Base-by-base conservation (phyloP, 2,113 vertebrate species). In the Cynocephalus volans region DNA sequence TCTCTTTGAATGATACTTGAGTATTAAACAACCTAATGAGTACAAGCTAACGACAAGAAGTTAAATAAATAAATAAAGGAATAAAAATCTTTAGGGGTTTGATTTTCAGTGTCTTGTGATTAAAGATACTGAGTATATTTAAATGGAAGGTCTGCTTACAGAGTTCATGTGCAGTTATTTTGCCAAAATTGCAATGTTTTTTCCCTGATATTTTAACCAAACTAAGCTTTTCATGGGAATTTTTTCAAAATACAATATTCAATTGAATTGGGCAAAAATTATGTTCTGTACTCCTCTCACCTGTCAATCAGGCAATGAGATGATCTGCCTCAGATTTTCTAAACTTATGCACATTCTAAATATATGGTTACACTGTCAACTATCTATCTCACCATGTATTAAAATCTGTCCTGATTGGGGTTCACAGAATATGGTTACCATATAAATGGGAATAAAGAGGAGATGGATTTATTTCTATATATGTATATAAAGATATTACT, bases 281-380 rank as follows among this genome's bases (percentile, higher is more conserved):
- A 62, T 36, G 2, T n/a, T 87, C 23, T 79, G 9, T 23, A 62
- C 18, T 48, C 19, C n/a, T 50, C 19, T 93, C 4, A 52, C 6
- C 24, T 77, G 54, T n/a, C 10, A 60, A 2, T 67, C 18, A 23
- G 54, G 13, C 18, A 67, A 65, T 54, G 12, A 17, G 1, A 60
- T 72, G 72, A 8, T 62, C 6, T 97, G 19, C 77, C 45, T 81
- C 26, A 62, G 15, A 86, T 89, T 90, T 96, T 89, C 69, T 79
- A 50, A 95, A 93, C 45, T 73, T 88, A 81, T 33, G 67, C n/a
- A 75, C 62, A 79, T 72, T 69, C 41, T 93, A 76, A 91, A 77
- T 23, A 70, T 76, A 9, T 36, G 69, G 5, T 86, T 28, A 86
- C 9, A 26, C 6, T 56, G 24, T 52, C 82, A 87, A n/a, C 23